A percentile compares a stretch with the other conserved stretches of the same genome.
Conservation (phyloP, 2,888 invertebrate species). For the Alsophila aescularia region DNA sequence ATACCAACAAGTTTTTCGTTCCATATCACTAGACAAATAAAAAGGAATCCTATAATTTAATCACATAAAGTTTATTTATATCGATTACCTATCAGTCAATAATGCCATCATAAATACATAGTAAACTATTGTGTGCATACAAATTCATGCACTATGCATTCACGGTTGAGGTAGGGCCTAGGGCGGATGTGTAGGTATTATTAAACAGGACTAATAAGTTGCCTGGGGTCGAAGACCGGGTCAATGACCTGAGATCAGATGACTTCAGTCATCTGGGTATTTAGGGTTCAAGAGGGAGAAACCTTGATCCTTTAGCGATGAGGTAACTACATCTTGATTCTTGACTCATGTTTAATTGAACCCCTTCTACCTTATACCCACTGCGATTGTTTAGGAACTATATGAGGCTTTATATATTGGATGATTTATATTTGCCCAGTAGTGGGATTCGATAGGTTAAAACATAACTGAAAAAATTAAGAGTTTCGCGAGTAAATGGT, state of each 20-base stretch:
- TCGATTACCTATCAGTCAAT: slow-evolving; percentile 17
- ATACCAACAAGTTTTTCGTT: too few relatives aligned
- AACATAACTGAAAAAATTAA: too few relatives aligned
- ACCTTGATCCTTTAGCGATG: slow-evolving; percentile 6
- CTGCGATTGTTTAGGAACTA: too few relatives aligned
- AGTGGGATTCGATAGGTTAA: too few relatives aligned
- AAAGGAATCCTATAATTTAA: too few relatives aligned
- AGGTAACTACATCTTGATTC: too few relatives aligned
- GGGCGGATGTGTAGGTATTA: slow-evolving; percentile 55
- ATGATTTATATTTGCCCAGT: too few relatives aligned
- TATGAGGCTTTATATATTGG: too few relatives aligned
- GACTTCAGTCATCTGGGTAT: slow-evolving; percentile 34
- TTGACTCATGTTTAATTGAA: too few relatives aligned
- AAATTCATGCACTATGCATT: slow-evolving; percentile 42
- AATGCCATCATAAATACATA: slow-evolving; percentile 6
- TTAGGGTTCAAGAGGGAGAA: slow-evolving; percentile 31
- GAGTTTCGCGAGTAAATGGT: too few relatives aligned
- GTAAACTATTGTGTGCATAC: slow-evolving; percentile 29
- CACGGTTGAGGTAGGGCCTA: slow-evolving; percentile 70
- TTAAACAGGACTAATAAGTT: slow-evolving; percentile 45
- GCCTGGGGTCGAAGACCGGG: slow-evolving; percentile 34
- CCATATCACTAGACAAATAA: too few relatives aligned
- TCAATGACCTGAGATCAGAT: slow-evolving; percentile 38
- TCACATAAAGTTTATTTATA: slow-evolving; percentile 1
- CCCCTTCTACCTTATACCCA: too few relatives aligned